These are phyloP conservation scores for Neoseiulus cucumeris DNA, from an alignment of 1,140 invertebrate species.

Conservation along the genomic window DNA sequence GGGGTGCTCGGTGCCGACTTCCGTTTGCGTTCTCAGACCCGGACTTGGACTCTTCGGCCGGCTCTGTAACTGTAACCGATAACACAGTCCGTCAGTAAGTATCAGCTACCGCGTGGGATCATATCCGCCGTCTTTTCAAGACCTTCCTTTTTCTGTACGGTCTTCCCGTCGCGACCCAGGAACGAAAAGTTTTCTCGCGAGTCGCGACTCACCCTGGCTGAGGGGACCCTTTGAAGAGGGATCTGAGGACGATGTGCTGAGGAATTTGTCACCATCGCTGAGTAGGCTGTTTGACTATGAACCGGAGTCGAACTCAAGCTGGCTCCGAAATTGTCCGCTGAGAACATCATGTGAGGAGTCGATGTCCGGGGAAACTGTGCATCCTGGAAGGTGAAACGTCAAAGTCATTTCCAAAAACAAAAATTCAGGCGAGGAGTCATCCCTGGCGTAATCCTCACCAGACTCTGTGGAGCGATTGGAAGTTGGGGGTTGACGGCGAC, in stretches of 20 bases:
- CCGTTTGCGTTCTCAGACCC: background rate
- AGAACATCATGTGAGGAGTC: background rate
- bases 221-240: conserved; percentile 7
- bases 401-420: background rate
- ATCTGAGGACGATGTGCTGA: background rate
- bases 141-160: too few relatives aligned
- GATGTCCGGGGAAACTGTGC: background rate
- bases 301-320: background rate
- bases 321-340: background rate
- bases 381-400: background rate
- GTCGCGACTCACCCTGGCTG: background rate
- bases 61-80: background rate
- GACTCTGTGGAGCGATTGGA: background rate
- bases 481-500: background rate
- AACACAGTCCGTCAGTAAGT: too few relatives aligned
- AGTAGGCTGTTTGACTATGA: background rate
- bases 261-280: background rate
- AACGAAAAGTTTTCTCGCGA: too few relatives aligned
- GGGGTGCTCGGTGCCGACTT: background rate
- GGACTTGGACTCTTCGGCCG: conserved; percentile 11
- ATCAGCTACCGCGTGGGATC: too few relatives aligned
- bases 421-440: background rate
- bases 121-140: too few relatives aligned
- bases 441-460: background rate
- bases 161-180: too few relatives aligned